Base-by-base conservation (phyloP, 2,888 invertebrate genomes). In the Drosophila sordidula region DNA sequence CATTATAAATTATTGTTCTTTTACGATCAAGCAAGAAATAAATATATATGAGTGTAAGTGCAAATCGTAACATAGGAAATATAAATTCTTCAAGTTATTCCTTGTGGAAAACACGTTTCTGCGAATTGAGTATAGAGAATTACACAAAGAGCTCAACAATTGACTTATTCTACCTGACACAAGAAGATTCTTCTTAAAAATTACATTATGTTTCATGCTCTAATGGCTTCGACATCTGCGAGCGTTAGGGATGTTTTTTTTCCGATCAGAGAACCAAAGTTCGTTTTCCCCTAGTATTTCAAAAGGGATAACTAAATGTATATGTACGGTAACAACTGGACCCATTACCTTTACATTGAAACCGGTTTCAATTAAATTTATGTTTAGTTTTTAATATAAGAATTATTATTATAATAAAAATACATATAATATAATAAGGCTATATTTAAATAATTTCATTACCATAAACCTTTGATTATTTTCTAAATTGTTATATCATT, bases 221-320 rank as follows among this genome's bases (percentile, higher is more conserved):
- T 54, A 70, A 54, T 54, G 59, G 50, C 56, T 64, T 39, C 18
- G 6, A 41, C 73, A 75, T 42, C 64, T 74, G 54, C 56, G 6
- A 5, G n/a, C n/a, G 45, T 59, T 59, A 59, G 47, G 83, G 80
- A 54, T 69, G 69, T 42, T 25, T 47, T 67, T 42, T 65, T 79
- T 80, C 81, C 77, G 70, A 82, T 82, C 66, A 82, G 81, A 82
- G 70, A 51, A 38, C 6, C n/a, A 26, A 22, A 6, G 26, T 11
- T 18, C 38, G 12, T 51, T 36, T 6, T 18, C 18, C 50, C 12
- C n/a, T 6, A 25, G 11, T 29, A 29, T 32, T 47, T 25, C 26
- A 46, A 62, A 59, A 57, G 49, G 46, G 39, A 65, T 26, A 64
- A 26, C 46, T n/a, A 22, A 46, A 56, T 52, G 14, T 41, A 39